A percentile compares a stretch with the other conserved stretches of the same genome.
These are phyloP conservation scores for Lagenorhynchus albirostris DNA, from an alignment of 2,113 vertebrate species.

Conservation along the genomic window DNA sequence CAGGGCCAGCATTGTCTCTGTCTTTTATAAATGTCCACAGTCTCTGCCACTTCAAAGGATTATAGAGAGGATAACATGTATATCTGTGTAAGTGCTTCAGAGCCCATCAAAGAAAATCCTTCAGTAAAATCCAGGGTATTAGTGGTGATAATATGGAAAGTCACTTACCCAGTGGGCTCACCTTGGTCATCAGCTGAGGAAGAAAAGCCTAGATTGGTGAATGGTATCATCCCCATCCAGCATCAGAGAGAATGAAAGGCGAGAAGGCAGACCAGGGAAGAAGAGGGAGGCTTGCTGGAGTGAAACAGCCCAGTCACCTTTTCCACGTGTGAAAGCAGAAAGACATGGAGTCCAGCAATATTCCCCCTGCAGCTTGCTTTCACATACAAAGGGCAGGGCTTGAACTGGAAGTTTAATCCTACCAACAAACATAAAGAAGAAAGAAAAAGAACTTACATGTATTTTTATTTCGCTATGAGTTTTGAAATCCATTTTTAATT, in stretches of 20 bases:
- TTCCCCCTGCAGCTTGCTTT: not conserved
- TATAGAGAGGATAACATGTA: not conserved
- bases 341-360: not conserved
- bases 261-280: not conserved
- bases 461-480: not conserved
- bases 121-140: not conserved
- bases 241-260: not conserved
- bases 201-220: not conserved
- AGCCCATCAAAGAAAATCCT: not conserved
- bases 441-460: not conserved
- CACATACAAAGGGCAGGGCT: not conserved
- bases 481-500: not conserved
- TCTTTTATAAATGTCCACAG: slow-evolving; percentile 22
- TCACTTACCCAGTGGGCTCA: not conserved
- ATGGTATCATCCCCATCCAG: not conserved
- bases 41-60: slow-evolving; percentile 6
- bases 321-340: not conserved
- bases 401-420: not conserved
- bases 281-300: not conserved
- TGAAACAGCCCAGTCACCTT: not conserved
- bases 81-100: not conserved
- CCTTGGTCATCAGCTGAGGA: not conserved
- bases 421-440: not conserved
- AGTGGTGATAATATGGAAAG: not conserved
- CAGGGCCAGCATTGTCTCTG: not conserved